Evolutionary conservation across 2,888 invertebrate species (phyloP), one percentile per base, ranked within the genome.

Genomic region (Nudaria mundana): DNA sequence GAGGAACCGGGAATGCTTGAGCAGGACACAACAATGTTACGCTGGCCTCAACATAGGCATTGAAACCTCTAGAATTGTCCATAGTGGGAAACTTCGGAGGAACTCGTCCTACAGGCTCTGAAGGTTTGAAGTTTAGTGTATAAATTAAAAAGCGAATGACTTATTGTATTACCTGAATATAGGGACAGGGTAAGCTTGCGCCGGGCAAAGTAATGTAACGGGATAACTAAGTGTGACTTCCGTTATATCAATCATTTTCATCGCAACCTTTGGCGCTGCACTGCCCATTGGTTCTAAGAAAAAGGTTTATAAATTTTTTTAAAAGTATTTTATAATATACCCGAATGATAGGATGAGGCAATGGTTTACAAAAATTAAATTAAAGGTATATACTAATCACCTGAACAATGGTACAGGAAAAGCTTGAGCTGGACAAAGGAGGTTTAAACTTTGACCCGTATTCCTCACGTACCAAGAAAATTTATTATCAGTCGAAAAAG

Each of bases 1-100:
- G 72, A 50, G 92, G 92, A 43, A 90, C 84, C 55, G 92, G 92
- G 67, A 89, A 91, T 28, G 92, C 93, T 84, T 94, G 94, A 54
- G 93, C 94, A 36, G 93, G 92, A 74, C 94, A 94, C 66, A 92
- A 77, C 62, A 93, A 76, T 75, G 89, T 91, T 72, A 90, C 85
- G 81, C 88, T 91, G 88, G 84, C 87, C 65, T 80, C 90, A 73
- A 84, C 60, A 55, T 67, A 58, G 52, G 85, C 76, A 72, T 76
- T 82, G 71, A 90, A 90, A 52, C 90, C 89, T 76, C 89, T 91
- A 77, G 87, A 83, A 66, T 89, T 92, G 86, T 94, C 93, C 85
- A 91, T 82, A 34, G 93, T 90, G 43, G 94, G 93, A 76, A 94
- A 93, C 89, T 94, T 94, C 56, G 93, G 93, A 53, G 90, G 81